These are phyloP conservation scores for Onychostoma macrolepis DNA, from an alignment of 2,113 vertebrate species.

Conservation along the genomic window DNA sequence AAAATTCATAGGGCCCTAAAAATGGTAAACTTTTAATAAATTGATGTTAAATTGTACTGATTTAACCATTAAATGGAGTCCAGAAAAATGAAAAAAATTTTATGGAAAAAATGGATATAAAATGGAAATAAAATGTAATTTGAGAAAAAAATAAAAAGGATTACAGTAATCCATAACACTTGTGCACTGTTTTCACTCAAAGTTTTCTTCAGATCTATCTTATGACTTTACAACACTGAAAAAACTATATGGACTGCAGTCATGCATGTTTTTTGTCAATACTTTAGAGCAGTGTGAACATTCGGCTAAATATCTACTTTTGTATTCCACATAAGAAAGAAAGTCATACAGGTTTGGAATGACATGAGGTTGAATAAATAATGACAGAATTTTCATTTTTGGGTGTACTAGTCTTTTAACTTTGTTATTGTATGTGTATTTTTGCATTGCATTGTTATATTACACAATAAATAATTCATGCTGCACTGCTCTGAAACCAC, in stretches of 20 bases:
- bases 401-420: neutral
- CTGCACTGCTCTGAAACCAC: neutral
- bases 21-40: too few species aligned
- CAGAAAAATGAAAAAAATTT: too few species aligned
- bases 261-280: neutral
- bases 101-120: too few species aligned
- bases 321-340: neutral
- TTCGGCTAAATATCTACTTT: neutral
- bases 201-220: too few species aligned
- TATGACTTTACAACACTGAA: too few species aligned
- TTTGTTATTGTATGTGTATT: neutral
- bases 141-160: too few species aligned
- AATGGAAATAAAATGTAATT: too few species aligned
- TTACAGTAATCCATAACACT: too few species aligned
- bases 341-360: neutral
- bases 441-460: neutral
- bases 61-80: too few species aligned
- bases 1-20: too few species aligned
- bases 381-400: neutral
- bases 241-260: neutral
- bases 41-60: too few species aligned
- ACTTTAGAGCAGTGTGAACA: neutral
- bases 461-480: conserved; percentile 12
- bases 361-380: neutral
- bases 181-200: too few species aligned